Base-by-base conservation (phyloP, 2,797 vertebrate genomes). In the Pangasius sanitwongsei region DNA sequence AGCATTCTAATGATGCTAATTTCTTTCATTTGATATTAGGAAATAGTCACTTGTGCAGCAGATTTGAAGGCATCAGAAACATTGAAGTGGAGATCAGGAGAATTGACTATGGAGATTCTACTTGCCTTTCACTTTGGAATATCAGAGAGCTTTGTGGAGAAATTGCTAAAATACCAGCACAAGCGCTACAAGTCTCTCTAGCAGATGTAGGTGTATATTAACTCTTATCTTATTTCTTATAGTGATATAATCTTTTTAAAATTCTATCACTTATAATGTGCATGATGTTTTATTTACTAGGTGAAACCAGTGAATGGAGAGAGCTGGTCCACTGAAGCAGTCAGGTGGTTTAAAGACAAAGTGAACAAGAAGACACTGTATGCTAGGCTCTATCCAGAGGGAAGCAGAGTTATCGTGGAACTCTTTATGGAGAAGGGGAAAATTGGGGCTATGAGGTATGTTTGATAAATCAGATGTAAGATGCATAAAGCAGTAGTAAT, bases 381-480 rank as follows among this genome's bases (percentile, higher is more conserved):
- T 87, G 95, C 95, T 87, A 92, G 96, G 90, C 78, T 96, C 83
- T 96, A 94, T 92, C 94, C 94, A 37, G 91, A 94, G 83, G 92
- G 83, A n/a, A 70, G 75, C 37, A 83, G 69, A 11, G 91, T 96
- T 88, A 82, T 92, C 65, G 95, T 94, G 0, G 96, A 96, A 89
- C 94, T 97, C 20, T 97, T 96, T 92, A 90, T 95, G 91, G 96
- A 97, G 91, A 96, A 93, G 75, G 96, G 96, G 74, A 96, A 94
- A 89, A 93, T 96, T 0, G 94, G 95, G 75, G 94, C 94, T 1
- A 96, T 96, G 95, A 96, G 96, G 96, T 97, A 92, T 86, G 59
- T 59, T 59, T 15, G 5, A 55, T 20, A 28, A n/a, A 37, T 50
- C 44, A 18, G 23, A 74, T 74, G 12, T 44, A 23, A 72, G 34